Conservation (phyloP, 2,797 vertebrate genomes). For the Tangara arthus region DNA sequence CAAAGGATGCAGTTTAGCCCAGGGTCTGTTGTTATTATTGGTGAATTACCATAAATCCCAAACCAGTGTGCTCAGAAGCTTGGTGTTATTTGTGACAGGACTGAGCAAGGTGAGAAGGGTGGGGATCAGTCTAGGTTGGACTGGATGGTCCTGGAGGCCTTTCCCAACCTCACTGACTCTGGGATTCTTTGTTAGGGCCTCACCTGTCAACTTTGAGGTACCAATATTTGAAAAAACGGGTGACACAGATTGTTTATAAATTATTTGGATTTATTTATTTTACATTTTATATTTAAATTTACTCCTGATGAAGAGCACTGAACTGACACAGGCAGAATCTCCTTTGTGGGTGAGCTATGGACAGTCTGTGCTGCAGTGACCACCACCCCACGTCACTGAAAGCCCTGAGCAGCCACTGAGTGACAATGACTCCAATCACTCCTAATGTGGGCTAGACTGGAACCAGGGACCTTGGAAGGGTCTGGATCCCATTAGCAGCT, state of each 20-base stretch:
- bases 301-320: not conserved
- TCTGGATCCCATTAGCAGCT: constrained; percentile 42
- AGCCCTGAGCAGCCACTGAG: constrained; percentile 21
- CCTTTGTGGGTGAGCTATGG: not conserved
- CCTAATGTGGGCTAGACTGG: not conserved
- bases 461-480: constrained; percentile 22
- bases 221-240: not conserved
- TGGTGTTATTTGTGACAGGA: not conserved
- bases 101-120: not conserved
- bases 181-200: not conserved
- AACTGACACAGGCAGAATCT: not conserved
- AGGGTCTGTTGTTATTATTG: not conserved
- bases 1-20: not conserved
- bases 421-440: constrained; percentile 16
- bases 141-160: fast-evolving
- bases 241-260: not conserved
- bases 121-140: not conserved
- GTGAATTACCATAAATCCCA: not conserved
- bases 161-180: not conserved
- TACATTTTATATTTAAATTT: not conserved
- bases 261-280: not conserved
- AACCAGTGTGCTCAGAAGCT: not conserved
- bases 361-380: not conserved
- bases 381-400: not conserved
- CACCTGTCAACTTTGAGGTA: not conserved